Evolutionary conservation across 2,797 vertebrate species (phyloP).

Genomic region (Chelidonichthys spinosus): DNA sequence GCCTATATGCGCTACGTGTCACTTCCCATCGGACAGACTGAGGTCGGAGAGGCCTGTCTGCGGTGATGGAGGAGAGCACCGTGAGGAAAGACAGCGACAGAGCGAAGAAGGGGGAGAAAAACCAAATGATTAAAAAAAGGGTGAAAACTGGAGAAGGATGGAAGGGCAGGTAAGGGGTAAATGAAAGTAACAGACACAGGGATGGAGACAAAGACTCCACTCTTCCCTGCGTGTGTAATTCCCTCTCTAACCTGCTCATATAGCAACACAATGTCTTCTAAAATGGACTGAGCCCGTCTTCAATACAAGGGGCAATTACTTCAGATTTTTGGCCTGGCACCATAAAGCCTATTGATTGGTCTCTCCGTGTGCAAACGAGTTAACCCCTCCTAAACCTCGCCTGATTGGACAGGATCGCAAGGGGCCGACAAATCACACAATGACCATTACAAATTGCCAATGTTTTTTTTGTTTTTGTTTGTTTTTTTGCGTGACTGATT

Average conservation of each 20-base stretch:
- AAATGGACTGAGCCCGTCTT: conserved; percentile 57
- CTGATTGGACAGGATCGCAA: conserved; percentile 18
- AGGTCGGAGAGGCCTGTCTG: conserved; percentile 36
- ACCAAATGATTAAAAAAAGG: conserved; percentile 3
- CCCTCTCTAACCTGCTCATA: conserved; percentile 28
- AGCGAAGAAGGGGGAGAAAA: not conserved
- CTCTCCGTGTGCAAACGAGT: conserved; percentile 46
- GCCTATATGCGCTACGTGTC: conserved; percentile 68
- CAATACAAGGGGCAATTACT: conserved; percentile 67
- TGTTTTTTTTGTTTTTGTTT: too few species aligned
- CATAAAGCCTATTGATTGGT: conserved; percentile 71
- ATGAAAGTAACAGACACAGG: conserved; percentile 24
- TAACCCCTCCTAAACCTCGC: conserved; percentile 55
- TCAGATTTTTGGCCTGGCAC: conserved; percentile 67
- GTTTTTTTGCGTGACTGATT: conserved; percentile 23
- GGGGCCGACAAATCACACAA: conserved; percentile 27
- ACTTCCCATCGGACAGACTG: conserved; percentile 69
- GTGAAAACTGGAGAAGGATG: not conserved
- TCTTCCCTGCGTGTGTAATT: conserved; percentile 21
- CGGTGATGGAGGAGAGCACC: conserved; percentile 43
- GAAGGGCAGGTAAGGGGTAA: not conserved
- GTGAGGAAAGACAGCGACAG: not conserved
- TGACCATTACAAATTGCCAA: conserved; percentile 23
- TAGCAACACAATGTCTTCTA: conserved; percentile 45
- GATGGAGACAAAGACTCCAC: conserved; percentile 8